These are phyloP conservation scores for Pluvialis apricaria DNA, from an alignment of 2,113 vertebrate species.

Conservation along the genomic window DNA sequence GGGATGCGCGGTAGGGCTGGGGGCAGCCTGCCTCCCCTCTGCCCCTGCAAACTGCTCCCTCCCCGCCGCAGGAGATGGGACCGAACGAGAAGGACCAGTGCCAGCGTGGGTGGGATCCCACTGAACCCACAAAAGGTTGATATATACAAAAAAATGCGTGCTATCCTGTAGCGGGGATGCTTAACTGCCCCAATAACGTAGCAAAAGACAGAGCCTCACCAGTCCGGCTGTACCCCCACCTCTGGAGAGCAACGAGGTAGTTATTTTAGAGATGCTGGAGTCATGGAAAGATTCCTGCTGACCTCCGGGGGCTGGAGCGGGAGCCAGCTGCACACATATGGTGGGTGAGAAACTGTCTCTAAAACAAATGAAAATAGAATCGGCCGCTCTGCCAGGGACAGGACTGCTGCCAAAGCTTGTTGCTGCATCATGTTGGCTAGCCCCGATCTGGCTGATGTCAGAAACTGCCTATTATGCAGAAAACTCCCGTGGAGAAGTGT, in stretches of 20 bases:
- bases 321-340: slow-evolving; percentile 49
- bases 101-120: not conserved
- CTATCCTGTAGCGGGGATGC: not conserved
- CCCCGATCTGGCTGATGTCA: slow-evolving; percentile 27
- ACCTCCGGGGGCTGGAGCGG: not conserved
- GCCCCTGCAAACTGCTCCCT: not conserved
- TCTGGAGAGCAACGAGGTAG: not conserved
- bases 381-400: not conserved
- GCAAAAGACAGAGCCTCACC: fast-evolving
- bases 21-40: not conserved
- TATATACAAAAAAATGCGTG: not conserved
- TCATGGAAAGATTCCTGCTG: slow-evolving; percentile 10
- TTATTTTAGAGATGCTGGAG: not conserved
- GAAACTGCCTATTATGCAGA: slow-evolving; percentile 29
- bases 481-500: slow-evolving; percentile 22
- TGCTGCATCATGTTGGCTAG: slow-evolving; percentile 54
- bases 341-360: slow-evolving; percentile 40
- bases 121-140: not conserved
- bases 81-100: not conserved
- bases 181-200: no score
- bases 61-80: fast-evolving
- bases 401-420: slow-evolving; percentile 53
- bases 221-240: not conserved
- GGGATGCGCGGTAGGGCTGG: not conserved
- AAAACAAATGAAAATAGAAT: slow-evolving; percentile 55